A percentile compares a stretch with the other conserved stretches of the same genome.
Conservation (phyloP, 2,888 invertebrate species). For the Drosophila paramelanica region DNA sequence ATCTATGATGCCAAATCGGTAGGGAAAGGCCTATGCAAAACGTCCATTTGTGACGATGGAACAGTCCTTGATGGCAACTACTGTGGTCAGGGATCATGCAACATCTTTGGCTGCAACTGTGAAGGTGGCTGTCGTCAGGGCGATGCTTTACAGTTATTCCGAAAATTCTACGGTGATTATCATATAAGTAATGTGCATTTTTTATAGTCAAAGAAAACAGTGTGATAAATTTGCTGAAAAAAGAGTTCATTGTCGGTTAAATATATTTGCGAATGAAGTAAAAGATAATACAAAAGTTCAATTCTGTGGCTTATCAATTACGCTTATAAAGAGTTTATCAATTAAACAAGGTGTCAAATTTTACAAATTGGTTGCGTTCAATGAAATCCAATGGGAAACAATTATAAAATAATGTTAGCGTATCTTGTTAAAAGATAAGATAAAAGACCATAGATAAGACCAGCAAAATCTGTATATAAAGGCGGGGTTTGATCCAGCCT, state of each 20-base stretch:
- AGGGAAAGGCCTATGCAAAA: background rate
- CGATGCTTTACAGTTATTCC: slow-evolving; percentile 12
- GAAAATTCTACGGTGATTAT: slow-evolving; percentile 23
- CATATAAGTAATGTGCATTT: slow-evolving; percentile 16
- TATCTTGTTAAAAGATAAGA: background rate
- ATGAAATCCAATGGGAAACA: slow-evolving; percentile 9
- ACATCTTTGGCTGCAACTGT: slow-evolving; percentile 42
- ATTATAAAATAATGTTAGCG: slow-evolving; percentile 2
- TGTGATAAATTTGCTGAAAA: background rate
- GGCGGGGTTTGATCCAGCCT: background rate
- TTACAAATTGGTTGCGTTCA: background rate
- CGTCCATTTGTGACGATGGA: slow-evolving; percentile 30
- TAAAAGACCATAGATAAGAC: background rate
- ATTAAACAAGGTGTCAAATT: slow-evolving; percentile 1
- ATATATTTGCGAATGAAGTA: too few relatives aligned
- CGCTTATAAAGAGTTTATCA: background rate
- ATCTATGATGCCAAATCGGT: slow-evolving; percentile 11
- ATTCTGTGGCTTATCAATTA: background rate
- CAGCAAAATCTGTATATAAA: slow-evolving; percentile 10
- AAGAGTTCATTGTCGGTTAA: too few relatives aligned
- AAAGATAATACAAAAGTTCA: background rate
- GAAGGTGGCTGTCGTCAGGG: slow-evolving; percentile 30
- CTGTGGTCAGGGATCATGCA: slow-evolving; percentile 42
- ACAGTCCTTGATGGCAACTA: slow-evolving; percentile 10
- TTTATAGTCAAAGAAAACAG: background rate